phyloP scores from a whole-genome alignment of 2,797 vertebrate genomes.

The Denticeps clupeoides region DNA sequence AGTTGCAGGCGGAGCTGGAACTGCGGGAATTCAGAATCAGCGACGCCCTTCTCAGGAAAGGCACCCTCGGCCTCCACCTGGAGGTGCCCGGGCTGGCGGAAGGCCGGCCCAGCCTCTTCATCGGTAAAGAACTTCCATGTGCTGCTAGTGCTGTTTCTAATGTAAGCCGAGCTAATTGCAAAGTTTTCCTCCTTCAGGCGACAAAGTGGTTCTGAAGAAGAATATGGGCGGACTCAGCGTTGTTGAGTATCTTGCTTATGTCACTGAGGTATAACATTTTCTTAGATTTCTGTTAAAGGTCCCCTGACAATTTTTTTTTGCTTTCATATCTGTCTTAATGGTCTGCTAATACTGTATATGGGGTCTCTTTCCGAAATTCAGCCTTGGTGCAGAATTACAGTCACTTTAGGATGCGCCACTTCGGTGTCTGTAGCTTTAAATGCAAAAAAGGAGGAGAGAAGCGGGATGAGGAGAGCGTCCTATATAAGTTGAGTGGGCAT shows the following conservation, averaged over 20 bases:
- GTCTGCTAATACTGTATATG: no score
- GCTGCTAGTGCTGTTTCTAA: background rate
- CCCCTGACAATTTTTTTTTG: no score
- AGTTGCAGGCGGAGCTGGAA: constrained; percentile 70
- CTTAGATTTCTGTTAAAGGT: no score
- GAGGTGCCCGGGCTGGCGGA: constrained; percentile 77
- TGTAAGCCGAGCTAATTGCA: no score
- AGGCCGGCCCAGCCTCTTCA: constrained; percentile 63
- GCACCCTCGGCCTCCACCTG: constrained; percentile 58
- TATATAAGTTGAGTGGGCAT: no score
- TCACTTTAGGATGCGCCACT: no score
- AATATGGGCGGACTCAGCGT: constrained; percentile 41
- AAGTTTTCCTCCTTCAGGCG: constrained; percentile 61
- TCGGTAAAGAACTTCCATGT: constrained; percentile 52
- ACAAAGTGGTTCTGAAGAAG: constrained; percentile 74
- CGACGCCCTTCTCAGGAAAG: constrained; percentile 67
- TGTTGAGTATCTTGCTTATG: constrained; percentile 63
- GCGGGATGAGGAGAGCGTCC: no score
- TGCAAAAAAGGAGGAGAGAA: no score
- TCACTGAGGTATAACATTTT: constrained; percentile 62
- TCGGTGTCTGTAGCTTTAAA: no score
- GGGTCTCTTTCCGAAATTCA: no score
- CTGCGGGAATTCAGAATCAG: constrained; percentile 66
- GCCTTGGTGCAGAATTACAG: no score
- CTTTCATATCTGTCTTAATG: no score